Base-by-base conservation (phyloP, 2,888 invertebrate genomes). In the Pandemis corylana region DNA sequence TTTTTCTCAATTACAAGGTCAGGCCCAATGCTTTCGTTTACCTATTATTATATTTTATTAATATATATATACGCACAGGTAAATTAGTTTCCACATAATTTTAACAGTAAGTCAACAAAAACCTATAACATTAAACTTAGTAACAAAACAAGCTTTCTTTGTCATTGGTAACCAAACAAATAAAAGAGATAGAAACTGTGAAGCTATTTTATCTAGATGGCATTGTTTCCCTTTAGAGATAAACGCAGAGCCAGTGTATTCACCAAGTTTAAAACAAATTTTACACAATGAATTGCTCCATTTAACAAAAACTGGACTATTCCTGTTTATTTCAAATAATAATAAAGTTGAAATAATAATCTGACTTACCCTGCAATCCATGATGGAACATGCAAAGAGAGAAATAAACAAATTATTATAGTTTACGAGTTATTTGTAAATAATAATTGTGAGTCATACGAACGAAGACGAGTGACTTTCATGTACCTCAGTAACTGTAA, bases 361-460 rank as follows among this genome's bases (percentile, higher is more conserved):
- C 7, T 13, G 13, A 76, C 75, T 76, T 75, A 76, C 75, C 75
- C 75, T 74, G 44, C 61, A 72, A 71, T 73, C 46, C 72, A 49
- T 20, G 44, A 69, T 49, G 44, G 68, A 62, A 76, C 76, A 78
- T 79, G 77, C 72, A 85, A 84, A 85, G 82, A 76, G 56, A 83
- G 76, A 69, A 75, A 59, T 71, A 77, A 72, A 71, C 77, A 80
- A 78, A 81, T 80, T 75, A 72, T 76, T 62, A 53, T 68, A 71
- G 53, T 62, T 56, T 76, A 49, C 56, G 70, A 67, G 69, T 71
- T 86, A 87, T 89, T 90, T 85, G 89, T 90, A 92, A 91, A 92
- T 91, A 91, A 83, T 51, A 80, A 69, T 73, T 76, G 87, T 92
- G 91, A 92, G 84, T 91, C 92, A 92, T 85, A 81, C 74, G 70